These are phyloP conservation scores for Branchipolynoe longqiensis DNA, from an alignment of 2,888 invertebrate species.

Conservation along the genomic window DNA sequence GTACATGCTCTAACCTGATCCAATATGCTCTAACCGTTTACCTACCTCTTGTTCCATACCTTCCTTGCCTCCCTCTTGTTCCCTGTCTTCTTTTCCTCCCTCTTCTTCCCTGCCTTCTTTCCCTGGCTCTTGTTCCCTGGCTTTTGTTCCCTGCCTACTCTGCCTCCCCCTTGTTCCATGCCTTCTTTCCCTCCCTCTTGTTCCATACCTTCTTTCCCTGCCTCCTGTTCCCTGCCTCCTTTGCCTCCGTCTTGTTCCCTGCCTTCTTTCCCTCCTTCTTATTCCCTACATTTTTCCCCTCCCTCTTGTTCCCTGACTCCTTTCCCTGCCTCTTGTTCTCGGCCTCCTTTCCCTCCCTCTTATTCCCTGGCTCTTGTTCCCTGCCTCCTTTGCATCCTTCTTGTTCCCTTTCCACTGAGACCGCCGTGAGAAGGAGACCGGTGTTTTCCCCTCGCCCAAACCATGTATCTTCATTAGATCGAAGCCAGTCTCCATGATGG, in stretches of 20 bases:
- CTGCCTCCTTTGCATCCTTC: too few species aligned
- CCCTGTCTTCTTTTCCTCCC: too few species aligned
- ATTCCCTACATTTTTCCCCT: background rate
- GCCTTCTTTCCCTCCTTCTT: background rate
- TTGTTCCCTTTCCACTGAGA: constrained; percentile 34
- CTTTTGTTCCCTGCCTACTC: too few species aligned
- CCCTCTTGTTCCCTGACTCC: background rate
- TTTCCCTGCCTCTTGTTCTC: background rate
- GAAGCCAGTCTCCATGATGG: constrained; percentile 13
- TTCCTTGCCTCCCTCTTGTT: too few species aligned
- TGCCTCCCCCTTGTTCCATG: too few species aligned
- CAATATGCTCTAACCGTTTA: too few species aligned
- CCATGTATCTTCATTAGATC: constrained; percentile 37
- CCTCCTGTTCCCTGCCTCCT: background rate
- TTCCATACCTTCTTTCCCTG: background rate
- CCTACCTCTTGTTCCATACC: too few species aligned
- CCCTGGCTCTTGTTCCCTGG: too few species aligned
- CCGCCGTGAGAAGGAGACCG: background rate
- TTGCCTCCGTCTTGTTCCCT: background rate
- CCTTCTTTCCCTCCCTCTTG: background rate
- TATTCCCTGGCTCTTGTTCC: background rate
- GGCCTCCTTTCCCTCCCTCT: too few species aligned
- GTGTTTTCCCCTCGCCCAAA: constrained; percentile 2
- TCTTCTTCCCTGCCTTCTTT: too few species aligned
- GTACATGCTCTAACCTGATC: too few species aligned